These are phyloP conservation scores for Cheilosia pagana DNA, from an alignment of 2,888 invertebrate genomes.

Conservation along the genomic window DNA sequence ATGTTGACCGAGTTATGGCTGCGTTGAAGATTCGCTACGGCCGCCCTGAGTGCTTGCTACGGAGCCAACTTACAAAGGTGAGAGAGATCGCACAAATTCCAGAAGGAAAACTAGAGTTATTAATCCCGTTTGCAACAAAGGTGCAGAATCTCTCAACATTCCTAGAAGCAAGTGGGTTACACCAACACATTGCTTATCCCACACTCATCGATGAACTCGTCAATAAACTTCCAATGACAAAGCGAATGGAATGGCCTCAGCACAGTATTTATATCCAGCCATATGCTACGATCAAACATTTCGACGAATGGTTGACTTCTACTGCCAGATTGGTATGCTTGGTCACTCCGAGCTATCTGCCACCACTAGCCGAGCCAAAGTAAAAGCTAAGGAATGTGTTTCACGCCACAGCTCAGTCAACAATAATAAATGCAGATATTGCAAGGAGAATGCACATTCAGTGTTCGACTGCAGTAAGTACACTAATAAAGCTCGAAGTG, in stretches of 20 bases:
- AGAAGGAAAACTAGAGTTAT: neutral
- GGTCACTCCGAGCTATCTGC: no score
- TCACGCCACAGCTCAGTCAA: no score
- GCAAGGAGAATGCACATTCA: no score
- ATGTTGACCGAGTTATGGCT: no score
- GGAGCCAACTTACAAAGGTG: neutral
- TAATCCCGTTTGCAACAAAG: neutral
- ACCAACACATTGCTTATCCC: neutral
- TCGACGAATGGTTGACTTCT: neutral
- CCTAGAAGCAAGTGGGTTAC: neutral
- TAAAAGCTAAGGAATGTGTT: no score
- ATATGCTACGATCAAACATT: neutral
- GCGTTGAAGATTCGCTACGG: no score
- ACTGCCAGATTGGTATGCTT: no score
- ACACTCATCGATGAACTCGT: neutral
- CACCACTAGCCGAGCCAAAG: no score
- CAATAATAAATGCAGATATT: no score
- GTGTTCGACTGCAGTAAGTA: no score
- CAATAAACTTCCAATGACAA: neutral
- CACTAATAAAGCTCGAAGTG: no score
- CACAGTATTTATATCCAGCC: neutral
- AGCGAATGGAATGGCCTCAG: neutral
- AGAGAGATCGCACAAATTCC: neutral
- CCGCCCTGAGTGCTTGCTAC: neutral
- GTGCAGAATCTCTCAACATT: neutral